Evolutionary conservation across 1,140 invertebrate genomes (phyloP).

Genomic region (Coenobita brevimanus): DNA sequence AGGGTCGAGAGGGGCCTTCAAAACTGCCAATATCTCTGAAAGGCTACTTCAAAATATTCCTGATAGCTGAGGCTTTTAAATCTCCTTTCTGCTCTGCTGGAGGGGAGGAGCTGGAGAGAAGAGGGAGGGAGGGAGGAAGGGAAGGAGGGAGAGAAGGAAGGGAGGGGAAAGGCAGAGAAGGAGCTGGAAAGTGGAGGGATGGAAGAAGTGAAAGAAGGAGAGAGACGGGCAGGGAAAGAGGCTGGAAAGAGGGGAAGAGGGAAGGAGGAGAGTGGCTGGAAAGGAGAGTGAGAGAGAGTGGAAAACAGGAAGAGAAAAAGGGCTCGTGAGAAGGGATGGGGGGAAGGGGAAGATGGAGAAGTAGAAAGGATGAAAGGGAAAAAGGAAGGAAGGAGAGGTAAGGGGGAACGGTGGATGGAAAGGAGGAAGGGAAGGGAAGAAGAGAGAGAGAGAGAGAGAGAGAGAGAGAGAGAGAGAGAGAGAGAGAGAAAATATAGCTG

Average conservation of each 20-base stretch:
- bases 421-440: too few relatives aligned
- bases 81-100: conserved; percentile 16
- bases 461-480: too few relatives aligned
- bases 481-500: too few relatives aligned
- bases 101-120: too few relatives aligned
- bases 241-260: too few relatives aligned
- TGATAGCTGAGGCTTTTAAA: conserved; percentile 55
- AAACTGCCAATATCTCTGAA: conserved; percentile 60
- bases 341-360: neutral
- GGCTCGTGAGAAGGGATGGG: neutral
- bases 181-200: too few relatives aligned
- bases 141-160: neutral
- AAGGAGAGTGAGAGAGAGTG: neutral
- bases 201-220: too few relatives aligned
- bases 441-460: too few relatives aligned
- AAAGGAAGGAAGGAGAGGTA: neutral
- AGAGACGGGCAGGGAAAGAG: too few relatives aligned
- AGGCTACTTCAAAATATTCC: conserved; percentile 58
- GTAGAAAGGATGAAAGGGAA: neutral
- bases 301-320: neutral
- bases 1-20: conserved; percentile 2
- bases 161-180: neutral
- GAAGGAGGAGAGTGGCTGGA: neutral
- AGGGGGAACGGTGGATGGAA: too few relatives aligned
- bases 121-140: too few relatives aligned